Conservation (phyloP, 2,797 vertebrate species). For the Atherinosoma microstoma region DNA sequence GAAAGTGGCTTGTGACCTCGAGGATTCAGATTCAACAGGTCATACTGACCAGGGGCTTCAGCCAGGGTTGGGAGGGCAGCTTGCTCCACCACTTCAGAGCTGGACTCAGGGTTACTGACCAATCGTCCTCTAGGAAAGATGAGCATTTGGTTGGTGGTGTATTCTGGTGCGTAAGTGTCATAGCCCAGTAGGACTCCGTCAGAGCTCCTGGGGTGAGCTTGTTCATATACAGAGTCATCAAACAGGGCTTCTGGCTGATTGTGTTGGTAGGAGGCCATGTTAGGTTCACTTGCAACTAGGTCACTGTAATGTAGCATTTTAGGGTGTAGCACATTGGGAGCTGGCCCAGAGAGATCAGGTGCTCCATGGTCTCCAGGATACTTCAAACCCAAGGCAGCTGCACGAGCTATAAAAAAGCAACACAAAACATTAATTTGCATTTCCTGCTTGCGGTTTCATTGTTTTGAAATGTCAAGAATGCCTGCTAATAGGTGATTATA, state of each 20-base stretch:
- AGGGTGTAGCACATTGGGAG: conserved; percentile 5
- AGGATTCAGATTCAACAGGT: conserved; percentile 41
- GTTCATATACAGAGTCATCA: conserved; percentile 5
- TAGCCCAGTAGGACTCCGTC: conserved; percentile 7
- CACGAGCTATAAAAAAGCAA: conserved; percentile 48
- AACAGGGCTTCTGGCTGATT: not conserved
- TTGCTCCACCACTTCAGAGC: conserved; percentile 60
- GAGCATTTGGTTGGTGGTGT: conserved; percentile 17
- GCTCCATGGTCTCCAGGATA: conserved; percentile 59
- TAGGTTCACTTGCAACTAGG: not conserved
- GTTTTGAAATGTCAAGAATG: conserved; percentile 35
- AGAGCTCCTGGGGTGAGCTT: conserved; percentile 13
- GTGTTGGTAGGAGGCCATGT: not conserved
- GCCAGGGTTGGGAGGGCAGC: conserved; percentile 36
- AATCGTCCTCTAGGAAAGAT: conserved; percentile 37
- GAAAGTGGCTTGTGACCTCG: conserved; percentile 41
- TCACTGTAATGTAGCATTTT: not conserved
- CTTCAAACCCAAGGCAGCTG: conserved; percentile 67
- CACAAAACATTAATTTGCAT: not conserved
- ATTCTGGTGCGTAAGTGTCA: conserved; percentile 10
- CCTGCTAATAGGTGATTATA: conserved; percentile 42
- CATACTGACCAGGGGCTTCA: conserved; percentile 33
- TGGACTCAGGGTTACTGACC: conserved; percentile 17
- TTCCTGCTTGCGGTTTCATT: not conserved
- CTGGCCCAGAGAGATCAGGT: conserved; percentile 28